phyloP scores from a whole-genome alignment of 2,113 vertebrate genomes.

The Austrofundulus limnaeus region DNA sequence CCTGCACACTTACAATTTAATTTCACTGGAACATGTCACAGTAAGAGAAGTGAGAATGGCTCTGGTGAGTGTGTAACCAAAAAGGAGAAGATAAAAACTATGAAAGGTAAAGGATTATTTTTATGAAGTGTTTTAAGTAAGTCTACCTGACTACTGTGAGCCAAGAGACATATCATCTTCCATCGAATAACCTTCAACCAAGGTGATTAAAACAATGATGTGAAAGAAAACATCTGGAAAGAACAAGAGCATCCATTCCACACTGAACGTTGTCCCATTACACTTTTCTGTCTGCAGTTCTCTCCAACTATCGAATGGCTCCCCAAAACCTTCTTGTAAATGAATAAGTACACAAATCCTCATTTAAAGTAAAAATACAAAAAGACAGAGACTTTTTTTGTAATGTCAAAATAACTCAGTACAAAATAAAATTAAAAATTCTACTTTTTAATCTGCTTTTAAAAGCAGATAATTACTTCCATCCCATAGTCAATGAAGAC shows the following conservation, averaged over 20 bases:
- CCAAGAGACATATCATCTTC: slow-evolving; percentile 89
- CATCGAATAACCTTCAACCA: slow-evolving; percentile 79
- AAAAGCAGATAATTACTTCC: slow-evolving; percentile 45
- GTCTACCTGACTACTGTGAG: slow-evolving; percentile 65
- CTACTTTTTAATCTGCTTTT: slow-evolving; percentile 40
- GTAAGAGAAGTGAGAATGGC: slow-evolving; percentile 58
- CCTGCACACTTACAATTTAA: neutral
- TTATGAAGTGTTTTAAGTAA: slow-evolving; percentile 86
- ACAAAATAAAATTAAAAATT: slow-evolving; percentile 26
- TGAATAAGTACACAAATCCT: slow-evolving; percentile 44
- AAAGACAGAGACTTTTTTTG: slow-evolving; percentile 20
- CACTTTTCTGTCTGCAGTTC: slow-evolving; percentile 30
- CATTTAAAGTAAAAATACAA: slow-evolving; percentile 46
- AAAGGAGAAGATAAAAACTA: slow-evolving; percentile 12
- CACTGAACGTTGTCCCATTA: slow-evolving; percentile 36
- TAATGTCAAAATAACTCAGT: slow-evolving; percentile 15
- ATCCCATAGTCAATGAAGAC: slow-evolving; percentile 39
- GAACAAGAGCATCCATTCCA: slow-evolving; percentile 46
- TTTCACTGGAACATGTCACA: slow-evolving; percentile 27
- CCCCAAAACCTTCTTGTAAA: slow-evolving; percentile 48
- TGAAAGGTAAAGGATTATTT: slow-evolving; percentile 78
- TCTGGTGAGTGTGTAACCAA: slow-evolving; percentile 65
- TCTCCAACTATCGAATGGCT: slow-evolving; percentile 39
- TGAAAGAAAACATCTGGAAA: slow-evolving; percentile 52
- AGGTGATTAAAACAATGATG: slow-evolving; percentile 57